Conservation (phyloP, 2,888 invertebrate species). For the Schrankia costaestrigalis region DNA sequence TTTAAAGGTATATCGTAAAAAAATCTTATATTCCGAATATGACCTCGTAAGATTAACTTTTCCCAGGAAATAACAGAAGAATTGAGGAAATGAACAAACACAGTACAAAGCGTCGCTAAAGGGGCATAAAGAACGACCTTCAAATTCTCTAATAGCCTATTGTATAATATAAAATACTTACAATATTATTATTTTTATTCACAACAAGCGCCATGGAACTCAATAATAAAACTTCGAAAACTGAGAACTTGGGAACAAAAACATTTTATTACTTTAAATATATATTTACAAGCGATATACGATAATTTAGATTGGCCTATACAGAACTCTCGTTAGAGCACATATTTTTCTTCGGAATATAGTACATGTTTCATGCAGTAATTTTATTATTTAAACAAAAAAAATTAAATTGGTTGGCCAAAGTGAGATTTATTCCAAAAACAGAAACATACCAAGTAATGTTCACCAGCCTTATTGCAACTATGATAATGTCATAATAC, state of each 20-base stretch:
- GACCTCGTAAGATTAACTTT: constrained; percentile 4
- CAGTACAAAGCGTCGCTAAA: constrained; percentile 36
- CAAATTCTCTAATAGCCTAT: constrained; percentile 29
- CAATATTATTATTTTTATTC: constrained; percentile 16
- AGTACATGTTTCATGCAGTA: too few species aligned
- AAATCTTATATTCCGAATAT: constrained; percentile 4
- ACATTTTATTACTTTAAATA: background rate
- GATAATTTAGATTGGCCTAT: too few species aligned
- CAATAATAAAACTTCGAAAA: constrained; percentile 9
- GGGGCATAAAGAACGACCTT: constrained; percentile 58
- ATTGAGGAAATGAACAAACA: constrained; percentile 40
- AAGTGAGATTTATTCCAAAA: too few species aligned
- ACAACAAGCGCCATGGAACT: constrained; percentile 2
- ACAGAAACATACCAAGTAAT: too few species aligned
- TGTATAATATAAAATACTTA: constrained; percentile 32
- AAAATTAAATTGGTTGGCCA: too few species aligned
- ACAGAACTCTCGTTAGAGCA: too few species aligned
- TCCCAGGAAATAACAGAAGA: constrained; percentile 28
- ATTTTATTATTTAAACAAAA: too few species aligned
- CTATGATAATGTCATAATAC: too few species aligned
- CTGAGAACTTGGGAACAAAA: constrained; percentile 11
- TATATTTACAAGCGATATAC: too few species aligned
- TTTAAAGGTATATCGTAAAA: too few species aligned
- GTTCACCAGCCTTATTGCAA: too few species aligned
- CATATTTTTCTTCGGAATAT: too few species aligned